A percentile compares a stretch with the other conserved stretches of the same genome.
Evolutionary conservation across 2,113 vertebrate genomes (phyloP).

Genomic region (Perca fluviatilis): DNA sequence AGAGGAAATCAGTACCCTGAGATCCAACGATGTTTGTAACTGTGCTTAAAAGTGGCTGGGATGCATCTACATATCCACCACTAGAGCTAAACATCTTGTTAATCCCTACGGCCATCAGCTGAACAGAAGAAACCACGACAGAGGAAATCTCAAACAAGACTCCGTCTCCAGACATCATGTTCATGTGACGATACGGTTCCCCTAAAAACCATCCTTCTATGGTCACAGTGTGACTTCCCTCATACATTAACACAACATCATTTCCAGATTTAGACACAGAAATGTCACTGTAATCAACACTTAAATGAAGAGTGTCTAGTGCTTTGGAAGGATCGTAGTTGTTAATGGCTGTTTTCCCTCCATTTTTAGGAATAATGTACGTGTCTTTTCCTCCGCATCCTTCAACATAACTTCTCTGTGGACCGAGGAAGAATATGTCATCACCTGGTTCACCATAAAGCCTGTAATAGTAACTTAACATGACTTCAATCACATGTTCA

Average conservation of each 20-base stretch:
- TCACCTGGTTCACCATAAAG: constrained; percentile 66
- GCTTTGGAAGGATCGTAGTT: constrained; percentile 65
- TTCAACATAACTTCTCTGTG: constrained; percentile 66
- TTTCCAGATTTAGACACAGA: constrained; percentile 63
- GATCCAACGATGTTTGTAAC: constrained; percentile 67
- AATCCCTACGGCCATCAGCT: constrained; percentile 65
- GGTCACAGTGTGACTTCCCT: constrained; percentile 53
- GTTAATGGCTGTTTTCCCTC: constrained; percentile 64
- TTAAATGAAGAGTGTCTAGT: constrained; percentile 53
- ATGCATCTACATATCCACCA: constrained; percentile 28
- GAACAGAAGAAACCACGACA: constrained; percentile 49
- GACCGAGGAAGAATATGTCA: constrained; percentile 71
- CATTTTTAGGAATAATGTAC: constrained; percentile 61
- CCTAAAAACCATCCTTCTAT: constrained; percentile 66
- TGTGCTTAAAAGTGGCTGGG: constrained; percentile 38
- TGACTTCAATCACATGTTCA: constrained; percentile 37
- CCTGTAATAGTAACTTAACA: constrained; percentile 67
- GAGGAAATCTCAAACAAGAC: constrained; percentile 65
- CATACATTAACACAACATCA: constrained; percentile 42
- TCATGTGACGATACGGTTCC: constrained; percentile 62
- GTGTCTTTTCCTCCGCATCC: constrained; percentile 65
- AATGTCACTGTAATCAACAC: constrained; percentile 49
- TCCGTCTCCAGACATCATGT: constrained; percentile 66
- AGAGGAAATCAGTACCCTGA: background rate
- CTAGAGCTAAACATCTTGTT: constrained; percentile 57